Conservation (phyloP, 2,888 invertebrate species). For the Habroteleia sp. region DNA sequence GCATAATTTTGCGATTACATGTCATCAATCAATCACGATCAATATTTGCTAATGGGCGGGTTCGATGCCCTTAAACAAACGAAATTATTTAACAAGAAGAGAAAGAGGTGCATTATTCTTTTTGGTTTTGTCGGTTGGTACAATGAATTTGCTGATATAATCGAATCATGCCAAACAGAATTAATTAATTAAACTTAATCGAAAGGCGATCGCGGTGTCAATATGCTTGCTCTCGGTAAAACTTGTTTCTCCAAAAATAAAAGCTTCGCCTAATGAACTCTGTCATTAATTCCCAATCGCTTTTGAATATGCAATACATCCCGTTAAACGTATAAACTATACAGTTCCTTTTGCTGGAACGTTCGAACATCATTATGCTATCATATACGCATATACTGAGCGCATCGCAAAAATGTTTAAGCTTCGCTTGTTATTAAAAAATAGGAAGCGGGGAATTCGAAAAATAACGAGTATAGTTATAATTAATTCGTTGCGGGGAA, state of each 20-base stretch:
- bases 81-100: not conserved
- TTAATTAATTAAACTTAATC: conserved; percentile 23
- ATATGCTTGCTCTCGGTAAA: not conserved
- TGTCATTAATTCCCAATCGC: conserved; percentile 10
- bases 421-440: too few species aligned
- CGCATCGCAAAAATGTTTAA: too few species aligned
- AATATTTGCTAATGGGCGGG: conserved; percentile 7
- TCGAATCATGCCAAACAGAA: not conserved
- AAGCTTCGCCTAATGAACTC: conserved; percentile 3
- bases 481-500: conserved; percentile 64
- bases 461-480: conserved; percentile 56
- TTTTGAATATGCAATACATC: not conserved
- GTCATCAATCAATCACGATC: conserved; percentile 16
- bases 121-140: too few species aligned
- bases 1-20: conserved; percentile 16
- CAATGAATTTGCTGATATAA: too few species aligned
- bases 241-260: not conserved
- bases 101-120: too few species aligned
- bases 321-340: not conserved
- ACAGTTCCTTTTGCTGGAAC: not conserved
- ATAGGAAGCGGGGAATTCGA: conserved; percentile 34
- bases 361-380: too few species aligned
- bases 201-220: conserved; percentile 5
- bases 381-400: too few species aligned
- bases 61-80: conserved; percentile 6